These are phyloP conservation scores for Urocyon cinereoargenteus DNA, from an alignment of 2,797 vertebrate species.

Conservation along the genomic window DNA sequence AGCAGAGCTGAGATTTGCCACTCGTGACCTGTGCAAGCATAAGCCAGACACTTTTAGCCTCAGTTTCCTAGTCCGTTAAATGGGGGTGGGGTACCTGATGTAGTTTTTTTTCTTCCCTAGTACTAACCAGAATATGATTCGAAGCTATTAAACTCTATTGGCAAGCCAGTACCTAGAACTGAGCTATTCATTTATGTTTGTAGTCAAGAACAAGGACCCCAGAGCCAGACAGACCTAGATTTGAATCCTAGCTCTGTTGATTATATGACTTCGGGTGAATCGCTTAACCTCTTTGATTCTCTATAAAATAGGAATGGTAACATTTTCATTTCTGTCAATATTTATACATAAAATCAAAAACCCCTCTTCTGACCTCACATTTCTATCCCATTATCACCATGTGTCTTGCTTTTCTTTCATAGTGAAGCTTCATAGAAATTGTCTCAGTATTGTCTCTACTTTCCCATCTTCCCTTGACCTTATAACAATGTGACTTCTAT, in stretches of 20 bases:
- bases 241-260: background rate
- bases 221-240: background rate
- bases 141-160: background rate
- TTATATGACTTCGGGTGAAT: background rate
- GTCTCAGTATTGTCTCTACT: background rate
- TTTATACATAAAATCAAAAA: background rate
- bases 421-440: background rate
- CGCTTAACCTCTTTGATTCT: background rate
- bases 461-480: background rate
- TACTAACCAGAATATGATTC: background rate
- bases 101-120: fast-evolving
- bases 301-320: background rate
- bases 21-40: background rate
- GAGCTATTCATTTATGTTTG: background rate
- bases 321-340: background rate
- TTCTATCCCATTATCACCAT: background rate
- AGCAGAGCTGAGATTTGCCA: background rate
- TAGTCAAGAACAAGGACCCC: constrained; percentile 11
- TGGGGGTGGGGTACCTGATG: background rate
- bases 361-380: background rate
- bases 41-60: background rate
- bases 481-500: background rate
- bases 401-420: background rate
- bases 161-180: background rate
- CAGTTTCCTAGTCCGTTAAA: background rate